Conservation (phyloP, 2,113 vertebrate genomes). For the Pterocles orientalis region DNA sequence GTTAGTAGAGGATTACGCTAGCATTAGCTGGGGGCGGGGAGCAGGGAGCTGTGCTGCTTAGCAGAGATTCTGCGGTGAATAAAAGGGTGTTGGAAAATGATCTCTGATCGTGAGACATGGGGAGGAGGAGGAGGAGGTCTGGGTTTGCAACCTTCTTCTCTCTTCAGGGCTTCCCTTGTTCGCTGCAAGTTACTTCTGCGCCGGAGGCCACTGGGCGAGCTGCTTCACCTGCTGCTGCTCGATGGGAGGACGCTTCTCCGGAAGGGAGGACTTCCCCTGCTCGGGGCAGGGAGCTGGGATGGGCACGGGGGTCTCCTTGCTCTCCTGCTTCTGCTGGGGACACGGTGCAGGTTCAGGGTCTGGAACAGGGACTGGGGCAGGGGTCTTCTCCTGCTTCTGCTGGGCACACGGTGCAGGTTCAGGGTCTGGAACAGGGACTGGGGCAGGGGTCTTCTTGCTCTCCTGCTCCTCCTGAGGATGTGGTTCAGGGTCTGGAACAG, state of each 20-base stretch:
- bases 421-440: neutral
- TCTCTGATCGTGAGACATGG: neutral
- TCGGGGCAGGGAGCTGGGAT: neutral
- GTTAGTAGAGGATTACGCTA: neutral
- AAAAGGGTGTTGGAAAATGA: neutral
- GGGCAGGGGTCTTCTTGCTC: neutral
- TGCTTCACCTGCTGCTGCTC: slow-evolving; percentile 53
- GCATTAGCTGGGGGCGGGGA: neutral
- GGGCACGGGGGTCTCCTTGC: neutral
- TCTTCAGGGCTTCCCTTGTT: neutral
- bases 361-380: no score
- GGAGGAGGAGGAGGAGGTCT: neutral
- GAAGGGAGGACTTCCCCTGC: neutral
- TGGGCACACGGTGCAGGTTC: no score
- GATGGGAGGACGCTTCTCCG: neutral
- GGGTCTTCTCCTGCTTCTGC: no score
- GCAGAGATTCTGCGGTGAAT: neutral
- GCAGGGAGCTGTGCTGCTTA: neutral
- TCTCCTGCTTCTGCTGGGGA: neutral
- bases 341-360: no score
- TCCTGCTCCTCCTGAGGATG: neutral
- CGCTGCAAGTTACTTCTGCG: slow-evolving; percentile 3
- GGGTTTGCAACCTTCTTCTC: neutral
- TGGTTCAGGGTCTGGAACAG: neutral
- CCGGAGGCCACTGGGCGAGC: neutral